phyloP scores from a whole-genome alignment of 1,140 invertebrate genomes.

The Heliconius hewitsoni region DNA sequence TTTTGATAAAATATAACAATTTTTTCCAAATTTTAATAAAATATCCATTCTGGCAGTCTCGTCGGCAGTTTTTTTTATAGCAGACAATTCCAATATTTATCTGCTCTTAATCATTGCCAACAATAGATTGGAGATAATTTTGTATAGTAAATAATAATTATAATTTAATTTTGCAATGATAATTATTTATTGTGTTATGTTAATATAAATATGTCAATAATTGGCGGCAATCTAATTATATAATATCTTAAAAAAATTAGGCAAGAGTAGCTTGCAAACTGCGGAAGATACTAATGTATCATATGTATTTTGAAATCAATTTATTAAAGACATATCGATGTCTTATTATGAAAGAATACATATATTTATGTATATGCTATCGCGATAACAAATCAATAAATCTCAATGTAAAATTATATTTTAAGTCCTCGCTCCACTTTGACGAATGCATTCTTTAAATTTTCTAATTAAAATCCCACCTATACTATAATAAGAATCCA shows the following conservation, averaged over 20 bases:
- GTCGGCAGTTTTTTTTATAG: too few relatives aligned
- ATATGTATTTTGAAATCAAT: too few relatives aligned
- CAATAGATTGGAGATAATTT: not conserved
- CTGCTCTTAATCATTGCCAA: not conserved
- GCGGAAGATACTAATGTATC: too few relatives aligned
- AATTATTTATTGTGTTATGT: not conserved
- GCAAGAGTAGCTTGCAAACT: too few relatives aligned
- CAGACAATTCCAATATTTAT: not conserved
- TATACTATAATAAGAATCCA: not conserved
- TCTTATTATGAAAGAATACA: too few relatives aligned
- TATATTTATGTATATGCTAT: too few relatives aligned
- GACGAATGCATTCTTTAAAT: not conserved
- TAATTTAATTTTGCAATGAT: not conserved
- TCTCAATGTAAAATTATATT: not conserved
- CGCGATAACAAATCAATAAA: not conserved
- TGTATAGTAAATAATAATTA: conserved; percentile 3
- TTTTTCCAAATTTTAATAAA: too few relatives aligned
- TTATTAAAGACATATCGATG: too few relatives aligned
- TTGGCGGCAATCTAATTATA: not conserved
- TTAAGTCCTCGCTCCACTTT: not conserved
- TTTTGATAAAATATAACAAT: too few relatives aligned
- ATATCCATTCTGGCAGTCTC: too few relatives aligned
- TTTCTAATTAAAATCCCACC: not conserved
- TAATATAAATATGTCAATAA: conserved; percentile 1
- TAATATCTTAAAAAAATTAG: not conserved